Conservation (phyloP, 2,113 vertebrate species). For the Leptobrachium ailaonicum region DNA sequence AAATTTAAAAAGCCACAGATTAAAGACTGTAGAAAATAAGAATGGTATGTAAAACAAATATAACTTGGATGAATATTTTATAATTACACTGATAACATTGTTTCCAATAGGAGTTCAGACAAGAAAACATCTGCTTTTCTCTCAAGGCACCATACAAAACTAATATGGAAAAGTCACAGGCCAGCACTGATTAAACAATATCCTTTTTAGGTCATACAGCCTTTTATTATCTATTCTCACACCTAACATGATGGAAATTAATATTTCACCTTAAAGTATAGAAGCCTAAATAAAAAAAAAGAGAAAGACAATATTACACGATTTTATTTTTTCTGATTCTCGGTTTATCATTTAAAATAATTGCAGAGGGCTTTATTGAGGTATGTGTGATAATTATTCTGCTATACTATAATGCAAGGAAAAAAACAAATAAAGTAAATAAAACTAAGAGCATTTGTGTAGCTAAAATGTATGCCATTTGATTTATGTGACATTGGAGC, state of each 20-base stretch:
- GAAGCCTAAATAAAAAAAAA: no score
- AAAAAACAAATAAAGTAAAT: no score
- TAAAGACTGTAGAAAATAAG: background rate
- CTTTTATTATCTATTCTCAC: background rate
- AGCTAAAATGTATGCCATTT: no score
- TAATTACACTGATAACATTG: background rate
- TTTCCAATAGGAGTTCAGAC: background rate
- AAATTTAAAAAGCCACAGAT: background rate
- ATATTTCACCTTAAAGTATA: no score
- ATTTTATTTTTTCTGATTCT: no score
- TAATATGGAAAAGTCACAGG: background rate
- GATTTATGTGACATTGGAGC: no score
- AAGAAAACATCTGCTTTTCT: background rate
- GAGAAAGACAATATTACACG: no score
- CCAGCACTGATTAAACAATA: background rate
- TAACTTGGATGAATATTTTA: background rate
- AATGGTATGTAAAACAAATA: background rate
- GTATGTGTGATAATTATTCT: no score
- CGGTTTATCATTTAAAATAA: no score
- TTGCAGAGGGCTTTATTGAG: no score
- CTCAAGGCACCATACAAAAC: background rate
- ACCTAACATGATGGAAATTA: background rate
- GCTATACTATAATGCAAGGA: no score
- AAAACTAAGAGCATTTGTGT: no score
- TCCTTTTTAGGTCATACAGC: background rate